Conservation (phyloP, 1,140 invertebrate species). For the Diploscapter pachys region DNA sequence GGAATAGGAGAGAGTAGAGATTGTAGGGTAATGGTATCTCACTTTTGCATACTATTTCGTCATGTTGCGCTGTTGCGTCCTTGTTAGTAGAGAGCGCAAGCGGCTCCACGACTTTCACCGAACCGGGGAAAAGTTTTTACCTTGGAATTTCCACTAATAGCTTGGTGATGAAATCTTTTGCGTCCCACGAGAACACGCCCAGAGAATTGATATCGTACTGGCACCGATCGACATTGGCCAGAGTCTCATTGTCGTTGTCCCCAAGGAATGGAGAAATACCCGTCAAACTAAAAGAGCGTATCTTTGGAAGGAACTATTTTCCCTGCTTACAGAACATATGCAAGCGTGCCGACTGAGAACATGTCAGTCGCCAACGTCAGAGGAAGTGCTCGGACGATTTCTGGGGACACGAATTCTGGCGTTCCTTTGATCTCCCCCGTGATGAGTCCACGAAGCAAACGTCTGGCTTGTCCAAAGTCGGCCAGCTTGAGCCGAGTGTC, state of each 20-base stretch:
- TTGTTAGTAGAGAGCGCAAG: no score
- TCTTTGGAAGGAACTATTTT: no score
- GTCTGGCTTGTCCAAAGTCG: slow-evolving; percentile 77
- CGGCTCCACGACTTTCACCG: no score
- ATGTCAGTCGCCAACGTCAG: slow-evolving; percentile 80
- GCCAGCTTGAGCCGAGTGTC: slow-evolving; percentile 77
- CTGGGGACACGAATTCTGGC: slow-evolving; percentile 77
- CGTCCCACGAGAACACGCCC: slow-evolving; percentile 72
- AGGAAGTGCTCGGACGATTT: slow-evolving; percentile 64
- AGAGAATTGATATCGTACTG: slow-evolving; percentile 13
- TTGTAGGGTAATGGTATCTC: no score
- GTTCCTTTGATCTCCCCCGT: slow-evolving; percentile 71
- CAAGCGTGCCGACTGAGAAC: slow-evolving; percentile 83
- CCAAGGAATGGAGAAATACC: slow-evolving; percentile 66
- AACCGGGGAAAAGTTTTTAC: slow-evolving; percentile 22
- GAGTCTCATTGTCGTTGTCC: slow-evolving; percentile 79
- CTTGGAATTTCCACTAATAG: slow-evolving; percentile 65
- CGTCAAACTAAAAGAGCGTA: slow-evolving; percentile 43
- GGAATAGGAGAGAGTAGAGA: no score
- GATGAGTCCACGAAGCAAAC: slow-evolving; percentile 49
- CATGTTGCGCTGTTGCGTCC: no score
- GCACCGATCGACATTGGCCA: slow-evolving; percentile 68
- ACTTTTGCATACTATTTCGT: no score
- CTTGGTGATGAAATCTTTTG: slow-evolving; percentile 80
- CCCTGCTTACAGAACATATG: slow-evolving; percentile 71